A percentile compares a stretch with the other conserved stretches of the same genome.
These are phyloP conservation scores for Coracopsis vasa DNA, from an alignment of 2,113 vertebrate species.

Conservation along the genomic window DNA sequence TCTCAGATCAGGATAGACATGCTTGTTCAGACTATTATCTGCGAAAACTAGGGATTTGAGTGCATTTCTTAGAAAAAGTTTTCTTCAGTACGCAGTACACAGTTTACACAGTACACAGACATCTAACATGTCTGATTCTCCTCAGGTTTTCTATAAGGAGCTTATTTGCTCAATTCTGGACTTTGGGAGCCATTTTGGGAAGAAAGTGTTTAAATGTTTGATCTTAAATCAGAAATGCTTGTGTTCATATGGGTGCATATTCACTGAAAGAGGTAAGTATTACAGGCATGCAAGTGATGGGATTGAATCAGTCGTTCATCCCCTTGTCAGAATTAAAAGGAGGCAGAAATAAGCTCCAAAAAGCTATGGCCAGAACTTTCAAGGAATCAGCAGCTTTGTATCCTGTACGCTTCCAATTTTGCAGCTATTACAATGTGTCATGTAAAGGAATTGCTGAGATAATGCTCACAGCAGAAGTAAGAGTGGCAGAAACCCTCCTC, in stretches of 20 bases:
- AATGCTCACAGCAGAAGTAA: background rate
- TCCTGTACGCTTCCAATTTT: background rate
- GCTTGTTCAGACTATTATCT: background rate
- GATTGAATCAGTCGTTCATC: background rate
- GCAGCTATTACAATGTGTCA: background rate
- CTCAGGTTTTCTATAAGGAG: background rate
- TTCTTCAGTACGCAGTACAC: background rate
- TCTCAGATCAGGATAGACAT: background rate
- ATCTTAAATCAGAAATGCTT: background rate
- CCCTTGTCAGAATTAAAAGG: background rate
- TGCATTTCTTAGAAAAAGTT: background rate
- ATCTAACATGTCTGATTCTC: background rate
- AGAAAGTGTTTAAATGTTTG: background rate
- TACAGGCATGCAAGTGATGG: background rate
- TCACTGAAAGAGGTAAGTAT: background rate
- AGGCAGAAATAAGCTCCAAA: background rate
- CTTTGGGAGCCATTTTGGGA: background rate
- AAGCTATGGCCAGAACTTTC: background rate
- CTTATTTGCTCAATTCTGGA: background rate
- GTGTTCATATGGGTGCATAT: background rate
- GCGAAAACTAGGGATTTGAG: background rate
- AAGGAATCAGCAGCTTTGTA: background rate
- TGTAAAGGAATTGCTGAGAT: background rate
- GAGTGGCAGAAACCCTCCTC: background rate
- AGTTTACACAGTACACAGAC: background rate